A percentile compares a stretch with the other conserved stretches of the same genome.
These are phyloP conservation scores for Pithys albifrons DNA, from an alignment of 2,113 vertebrate species.

Conservation along the genomic window DNA sequence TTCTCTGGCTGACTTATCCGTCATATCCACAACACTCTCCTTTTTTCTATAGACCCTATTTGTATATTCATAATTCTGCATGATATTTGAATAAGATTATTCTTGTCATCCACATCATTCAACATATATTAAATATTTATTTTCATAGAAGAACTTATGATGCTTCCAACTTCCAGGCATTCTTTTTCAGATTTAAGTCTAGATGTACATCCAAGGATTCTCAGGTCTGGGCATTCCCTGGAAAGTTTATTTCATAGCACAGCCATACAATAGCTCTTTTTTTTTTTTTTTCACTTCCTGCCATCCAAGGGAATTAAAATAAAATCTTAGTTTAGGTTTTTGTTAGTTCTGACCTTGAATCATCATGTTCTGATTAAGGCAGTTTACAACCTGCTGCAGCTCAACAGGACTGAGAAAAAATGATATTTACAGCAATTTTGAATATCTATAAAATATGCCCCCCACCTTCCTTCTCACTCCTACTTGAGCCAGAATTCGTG, in stretches of 20 bases:
- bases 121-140: background rate
- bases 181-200: background rate
- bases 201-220: background rate
- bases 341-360: background rate
- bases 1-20: background rate
- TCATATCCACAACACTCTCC: background rate
- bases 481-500: background rate
- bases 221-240: background rate
- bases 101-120: background rate
- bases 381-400: background rate
- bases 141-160: background rate
- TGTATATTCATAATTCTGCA: background rate
- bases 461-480: background rate
- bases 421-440: background rate
- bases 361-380: background rate
- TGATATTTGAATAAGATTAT: background rate
- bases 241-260: background rate
- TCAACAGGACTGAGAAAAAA: background rate
- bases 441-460: background rate
- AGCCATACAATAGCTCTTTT: background rate
- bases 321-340: background rate
- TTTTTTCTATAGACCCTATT: background rate
- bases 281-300: background rate
- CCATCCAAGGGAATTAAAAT: background rate
- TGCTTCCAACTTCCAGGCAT: background rate